These are phyloP conservation scores for Heliconius nattereri DNA, from an alignment of 1,140 invertebrate species.

Conservation along the genomic window DNA sequence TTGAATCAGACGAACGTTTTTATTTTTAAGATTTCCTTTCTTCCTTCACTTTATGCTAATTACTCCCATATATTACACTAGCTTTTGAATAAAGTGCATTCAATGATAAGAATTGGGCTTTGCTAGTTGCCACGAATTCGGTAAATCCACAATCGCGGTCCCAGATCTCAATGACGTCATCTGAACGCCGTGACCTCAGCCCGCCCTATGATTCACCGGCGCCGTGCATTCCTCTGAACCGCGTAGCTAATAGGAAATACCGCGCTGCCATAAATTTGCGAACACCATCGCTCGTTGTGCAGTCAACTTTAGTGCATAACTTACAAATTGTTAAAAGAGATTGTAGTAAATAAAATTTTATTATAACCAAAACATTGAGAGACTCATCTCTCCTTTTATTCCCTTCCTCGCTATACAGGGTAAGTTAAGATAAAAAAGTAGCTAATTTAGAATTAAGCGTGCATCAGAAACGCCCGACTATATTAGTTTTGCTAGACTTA, in stretches of 20 bases:
- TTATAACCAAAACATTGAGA: too few relatives aligned
- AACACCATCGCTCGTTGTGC: constrained; percentile 54
- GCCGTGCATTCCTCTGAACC: constrained; percentile 60
- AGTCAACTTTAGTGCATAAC: constrained; percentile 31
- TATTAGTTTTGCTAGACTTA: neutral
- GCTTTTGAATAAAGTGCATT: neutral
- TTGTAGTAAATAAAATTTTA: neutral
- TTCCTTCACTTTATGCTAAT: too few relatives aligned
- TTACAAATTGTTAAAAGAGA: constrained; percentile 2
- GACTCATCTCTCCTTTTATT: too few relatives aligned
- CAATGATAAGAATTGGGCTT: neutral
- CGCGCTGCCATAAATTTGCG: constrained; percentile 63
- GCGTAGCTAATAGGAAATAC: constrained; percentile 75
- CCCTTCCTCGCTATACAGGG: too few relatives aligned
- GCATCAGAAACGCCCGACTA: neutral
- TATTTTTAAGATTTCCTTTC: too few relatives aligned
- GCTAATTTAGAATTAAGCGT: too few relatives aligned
- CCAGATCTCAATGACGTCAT: constrained; percentile 59
- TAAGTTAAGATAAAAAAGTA: too few relatives aligned
- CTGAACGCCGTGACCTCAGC: constrained; percentile 64
- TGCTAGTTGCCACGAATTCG: neutral
- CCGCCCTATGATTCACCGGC: constrained; percentile 61
- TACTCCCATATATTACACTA: too few relatives aligned
- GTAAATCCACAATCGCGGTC: neutral
- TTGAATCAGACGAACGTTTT: neutral